A percentile compares a stretch with the other conserved stretches of the same genome.
Conservation (phyloP, 2,888 invertebrate species). For the Amphipyra tragopoginis region DNA sequence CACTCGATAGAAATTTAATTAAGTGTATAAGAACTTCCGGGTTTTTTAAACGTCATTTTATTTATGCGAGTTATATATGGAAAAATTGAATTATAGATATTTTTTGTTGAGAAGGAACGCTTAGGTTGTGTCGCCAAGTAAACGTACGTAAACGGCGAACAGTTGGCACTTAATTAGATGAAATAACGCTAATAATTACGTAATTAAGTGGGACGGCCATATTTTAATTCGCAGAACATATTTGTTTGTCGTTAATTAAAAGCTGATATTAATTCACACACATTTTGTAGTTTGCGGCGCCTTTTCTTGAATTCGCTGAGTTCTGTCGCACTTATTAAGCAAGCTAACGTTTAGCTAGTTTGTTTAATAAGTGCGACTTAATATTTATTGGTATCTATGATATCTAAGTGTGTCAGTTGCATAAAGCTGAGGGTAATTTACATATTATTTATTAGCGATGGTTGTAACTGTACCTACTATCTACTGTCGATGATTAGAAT, state of each 20-base stretch:
- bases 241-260: constrained; percentile 51
- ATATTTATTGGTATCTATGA: constrained; percentile 44
- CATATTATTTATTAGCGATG: constrained; percentile 25
- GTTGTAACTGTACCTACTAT: constrained; percentile 15
- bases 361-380: constrained; percentile 11
- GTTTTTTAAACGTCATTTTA: constrained; percentile 37
- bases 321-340: constrained; percentile 6
- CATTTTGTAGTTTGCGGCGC: constrained; percentile 28
- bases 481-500: constrained; percentile 22
- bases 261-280: constrained; percentile 39
- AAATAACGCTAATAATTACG: constrained; percentile 43
- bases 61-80: constrained; percentile 16
- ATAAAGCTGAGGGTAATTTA: constrained; percentile 35
- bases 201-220: constrained; percentile 32
- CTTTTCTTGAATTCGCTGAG: constrained; percentile 29
- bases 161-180: constrained; percentile 42
- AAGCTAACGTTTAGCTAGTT: too few relatives aligned
- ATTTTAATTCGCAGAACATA: constrained; percentile 32
- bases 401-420: constrained; percentile 34
- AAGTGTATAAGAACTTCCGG: constrained; percentile 36
- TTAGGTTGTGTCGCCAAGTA: constrained; percentile 5
- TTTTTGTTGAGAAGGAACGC: constrained; percentile 20
- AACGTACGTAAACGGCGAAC: constrained; percentile 6
- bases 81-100: constrained; percentile 2
- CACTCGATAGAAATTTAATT: constrained; percentile 39